These are phyloP conservation scores for Cotesia typhae DNA, from an alignment of 1,140 invertebrate species.

Conservation along the genomic window DNA sequence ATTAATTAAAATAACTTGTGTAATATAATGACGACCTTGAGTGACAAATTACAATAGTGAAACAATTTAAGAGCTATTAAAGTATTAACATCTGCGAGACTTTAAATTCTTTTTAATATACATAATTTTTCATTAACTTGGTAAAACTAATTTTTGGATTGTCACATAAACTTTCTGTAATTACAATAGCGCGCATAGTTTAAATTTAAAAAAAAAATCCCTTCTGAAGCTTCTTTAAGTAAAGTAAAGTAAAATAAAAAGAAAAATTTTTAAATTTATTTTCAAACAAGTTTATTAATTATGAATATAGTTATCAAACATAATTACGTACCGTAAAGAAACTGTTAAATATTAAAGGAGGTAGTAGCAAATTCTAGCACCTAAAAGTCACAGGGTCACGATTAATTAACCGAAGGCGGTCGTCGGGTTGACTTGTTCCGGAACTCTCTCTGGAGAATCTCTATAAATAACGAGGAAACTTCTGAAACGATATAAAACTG, in stretches of 20 bases:
- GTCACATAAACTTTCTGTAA: too few relatives aligned
- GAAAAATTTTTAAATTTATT: background rate
- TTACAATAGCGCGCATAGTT: too few relatives aligned
- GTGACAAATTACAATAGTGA: too few relatives aligned
- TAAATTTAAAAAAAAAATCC: too few relatives aligned
- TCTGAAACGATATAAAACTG: conserved; percentile 32
- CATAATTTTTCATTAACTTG: too few relatives aligned
- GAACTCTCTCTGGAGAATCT: conserved; percentile 34
- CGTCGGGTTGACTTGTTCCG: conserved; percentile 35
- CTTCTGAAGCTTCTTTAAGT: background rate
- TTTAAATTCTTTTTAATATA: too few relatives aligned
- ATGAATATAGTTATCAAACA: background rate
- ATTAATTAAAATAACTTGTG: too few relatives aligned
- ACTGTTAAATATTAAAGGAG: conserved; percentile 5
- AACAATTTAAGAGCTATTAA: too few relatives aligned
- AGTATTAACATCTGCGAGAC: too few relatives aligned
- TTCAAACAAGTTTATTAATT: background rate
- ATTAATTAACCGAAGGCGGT: conserved; percentile 39
- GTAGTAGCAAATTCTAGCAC: conserved; percentile 24
- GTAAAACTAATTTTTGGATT: too few relatives aligned
- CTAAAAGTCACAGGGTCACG: conserved; percentile 30
- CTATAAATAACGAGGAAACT: conserved; percentile 39
- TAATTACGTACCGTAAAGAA: conserved; percentile 15
- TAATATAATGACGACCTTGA: too few relatives aligned
- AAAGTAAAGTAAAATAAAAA: background rate